Base-by-base conservation (phyloP, 2,797 vertebrate genomes). In the Liasis olivaceus region DNA sequence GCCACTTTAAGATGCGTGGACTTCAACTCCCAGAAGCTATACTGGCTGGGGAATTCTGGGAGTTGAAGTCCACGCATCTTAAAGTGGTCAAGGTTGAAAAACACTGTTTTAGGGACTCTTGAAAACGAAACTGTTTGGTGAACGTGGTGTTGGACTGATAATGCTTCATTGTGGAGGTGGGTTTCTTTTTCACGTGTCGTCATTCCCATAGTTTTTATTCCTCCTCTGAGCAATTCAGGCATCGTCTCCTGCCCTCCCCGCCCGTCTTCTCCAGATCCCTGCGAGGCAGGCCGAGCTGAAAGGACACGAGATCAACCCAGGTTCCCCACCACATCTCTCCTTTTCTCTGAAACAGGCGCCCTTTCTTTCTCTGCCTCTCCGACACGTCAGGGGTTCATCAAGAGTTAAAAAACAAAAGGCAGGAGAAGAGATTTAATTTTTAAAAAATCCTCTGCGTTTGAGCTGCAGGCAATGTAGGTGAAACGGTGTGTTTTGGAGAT, bases 401-500 rank as follows among this genome's bases (percentile, higher is more conserved):
- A 96, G 95, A 96, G 92, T 97, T 96, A 97, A 97, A 96, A 94
- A 94, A 92, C 95, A 36, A 24, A 20, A 22, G 6, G 4, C 3
- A 94, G 1, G 20, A 85, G 12, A 42, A 28, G 31, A 24, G 36
- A n/a, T 81, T 91, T 88, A 51, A 28, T 85, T 62, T n/a, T 31
- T 95, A 6, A 62, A 62, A 95, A 95, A 14, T 54, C 94, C 93
- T 98, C 97, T 97, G 95, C 97, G 97, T 98, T 98, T 98, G 96
- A 97, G 98, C 98, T 98, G 97, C 96, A 97, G 98, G 98, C 98
- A 95, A 97, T 97, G 97, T 97, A 96, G 96, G 97, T 97, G 97
- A 97, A 98, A 98, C 96, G 95, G 98, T 98, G 98, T 98, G 98
- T 98, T 99, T 97, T 98, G 98, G 98, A 99, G 98, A 98, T 97